Evolutionary conservation across 2,888 invertebrate genomes (phyloP).

Genomic region (Sisyra nigra): DNA sequence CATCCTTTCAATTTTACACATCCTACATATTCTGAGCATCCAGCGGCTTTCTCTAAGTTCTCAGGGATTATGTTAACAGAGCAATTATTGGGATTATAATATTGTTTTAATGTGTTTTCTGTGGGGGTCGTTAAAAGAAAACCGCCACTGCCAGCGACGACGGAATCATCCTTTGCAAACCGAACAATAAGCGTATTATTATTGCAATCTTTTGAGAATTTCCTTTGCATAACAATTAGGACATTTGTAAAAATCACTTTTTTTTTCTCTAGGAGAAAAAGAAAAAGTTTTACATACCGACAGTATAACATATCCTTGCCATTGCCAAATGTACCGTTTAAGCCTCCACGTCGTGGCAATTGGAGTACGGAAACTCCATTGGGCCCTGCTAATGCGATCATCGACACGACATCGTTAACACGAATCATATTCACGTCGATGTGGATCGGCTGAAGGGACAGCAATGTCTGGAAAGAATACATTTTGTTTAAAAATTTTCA

Average conservation of each 20-base stretch:
- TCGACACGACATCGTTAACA: constrained; percentile 46
- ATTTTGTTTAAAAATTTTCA: background rate
- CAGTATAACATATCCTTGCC: constrained; percentile 51
- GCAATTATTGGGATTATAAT: constrained; percentile 32
- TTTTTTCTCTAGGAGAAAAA: background rate
- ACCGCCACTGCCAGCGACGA: constrained; percentile 2
- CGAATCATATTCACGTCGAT: constrained; percentile 51
- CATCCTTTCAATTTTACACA: no score
- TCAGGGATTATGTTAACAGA: constrained; percentile 9
- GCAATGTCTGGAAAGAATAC: constrained; percentile 41
- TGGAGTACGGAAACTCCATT: constrained; percentile 53
- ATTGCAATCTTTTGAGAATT: background rate
- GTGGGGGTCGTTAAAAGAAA: constrained; percentile 21
- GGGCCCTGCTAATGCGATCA: constrained; percentile 52
- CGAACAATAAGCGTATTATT: background rate
- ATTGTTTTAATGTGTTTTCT: constrained; percentile 27
- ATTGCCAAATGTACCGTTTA: constrained; percentile 46
- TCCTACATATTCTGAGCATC: no score
- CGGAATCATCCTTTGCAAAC: background rate
- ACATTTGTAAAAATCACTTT: constrained; percentile 3
- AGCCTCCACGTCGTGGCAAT: constrained; percentile 55
- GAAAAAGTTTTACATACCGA: constrained; percentile 38
- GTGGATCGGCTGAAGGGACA: constrained; percentile 47
- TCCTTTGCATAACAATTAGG: constrained; percentile 8
- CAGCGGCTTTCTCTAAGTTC: background rate